Conservation (phyloP, 2,888 invertebrate genomes). For the Dryobota labecula region DNA sequence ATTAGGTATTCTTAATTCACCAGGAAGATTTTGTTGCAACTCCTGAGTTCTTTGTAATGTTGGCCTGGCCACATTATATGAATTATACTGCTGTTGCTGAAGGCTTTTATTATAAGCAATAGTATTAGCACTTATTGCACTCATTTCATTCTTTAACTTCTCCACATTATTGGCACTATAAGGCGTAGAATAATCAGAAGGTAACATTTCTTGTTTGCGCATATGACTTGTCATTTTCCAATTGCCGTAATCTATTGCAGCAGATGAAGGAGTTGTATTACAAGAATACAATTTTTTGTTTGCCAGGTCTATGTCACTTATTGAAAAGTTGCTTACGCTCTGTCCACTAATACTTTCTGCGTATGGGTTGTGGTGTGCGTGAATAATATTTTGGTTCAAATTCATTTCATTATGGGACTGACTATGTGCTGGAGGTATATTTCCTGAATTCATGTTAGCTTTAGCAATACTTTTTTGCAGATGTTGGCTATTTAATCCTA, state of each 20-base stretch:
- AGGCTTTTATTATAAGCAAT: slow-evolving; percentile 83
- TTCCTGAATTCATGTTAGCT: slow-evolving; percentile 69
- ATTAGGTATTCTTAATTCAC: slow-evolving; percentile 86
- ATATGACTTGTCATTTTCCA: slow-evolving; percentile 84
- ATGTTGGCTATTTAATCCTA: slow-evolving; percentile 82
- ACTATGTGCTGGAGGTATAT: slow-evolving; percentile 80
- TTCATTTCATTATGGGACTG: slow-evolving; percentile 77
- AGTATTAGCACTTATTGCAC: slow-evolving; percentile 71
- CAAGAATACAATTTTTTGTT: slow-evolving; percentile 85
- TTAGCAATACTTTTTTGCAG: slow-evolving; percentile 78
- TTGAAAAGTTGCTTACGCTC: slow-evolving; percentile 79
- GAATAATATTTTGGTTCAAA: slow-evolving; percentile 79
- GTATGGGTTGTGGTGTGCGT: slow-evolving; percentile 84
- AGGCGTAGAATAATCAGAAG: slow-evolving; percentile 83
- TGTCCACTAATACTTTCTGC: slow-evolving; percentile 77
- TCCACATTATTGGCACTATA: slow-evolving; percentile 78
- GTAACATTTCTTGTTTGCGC: slow-evolving; percentile 81
- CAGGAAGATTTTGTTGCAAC: slow-evolving; percentile 79
- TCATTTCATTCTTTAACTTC: slow-evolving; percentile 79
- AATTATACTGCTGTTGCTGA: slow-evolving; percentile 82
- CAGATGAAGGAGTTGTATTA: slow-evolving; percentile 74
- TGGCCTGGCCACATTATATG: slow-evolving; percentile 78
- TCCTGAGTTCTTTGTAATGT: slow-evolving; percentile 80
- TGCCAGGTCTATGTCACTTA: slow-evolving; percentile 86
- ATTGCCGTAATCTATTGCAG: slow-evolving; percentile 84